A percentile compares a stretch with the other conserved stretches of the same genome.
These are phyloP conservation scores for Phainopepla nitens DNA, from an alignment of 2,113 vertebrate species.

Conservation along the genomic window DNA sequence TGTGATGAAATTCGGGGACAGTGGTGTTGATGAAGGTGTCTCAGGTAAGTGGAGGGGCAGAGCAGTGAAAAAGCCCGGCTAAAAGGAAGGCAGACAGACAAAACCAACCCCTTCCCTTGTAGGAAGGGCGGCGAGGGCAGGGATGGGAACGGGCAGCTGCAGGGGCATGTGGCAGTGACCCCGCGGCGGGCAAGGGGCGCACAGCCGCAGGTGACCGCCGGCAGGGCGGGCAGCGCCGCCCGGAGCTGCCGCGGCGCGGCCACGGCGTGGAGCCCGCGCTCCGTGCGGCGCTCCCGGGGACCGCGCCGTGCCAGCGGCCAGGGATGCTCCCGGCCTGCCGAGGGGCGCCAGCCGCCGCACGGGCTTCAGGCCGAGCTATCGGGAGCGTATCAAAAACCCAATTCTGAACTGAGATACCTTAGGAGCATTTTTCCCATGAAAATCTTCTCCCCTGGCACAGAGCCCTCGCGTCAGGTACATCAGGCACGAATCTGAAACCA, in stretches of 20 bases:
- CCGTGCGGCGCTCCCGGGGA: background rate
- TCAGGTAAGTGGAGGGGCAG: background rate
- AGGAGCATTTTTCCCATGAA: background rate
- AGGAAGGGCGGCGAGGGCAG: background rate
- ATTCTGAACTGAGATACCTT: background rate
- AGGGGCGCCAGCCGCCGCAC: background rate
- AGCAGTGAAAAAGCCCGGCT: background rate
- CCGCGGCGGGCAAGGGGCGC: fast-evolving
- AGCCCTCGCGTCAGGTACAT: too few species aligned
- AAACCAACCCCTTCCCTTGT: background rate
- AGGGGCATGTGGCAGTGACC: background rate
- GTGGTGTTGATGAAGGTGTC: fast-evolving
- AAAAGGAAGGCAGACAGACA: background rate
- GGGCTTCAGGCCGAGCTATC: background rate
- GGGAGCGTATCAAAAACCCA: background rate
- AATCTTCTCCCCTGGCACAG: background rate
- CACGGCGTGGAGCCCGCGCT: constrained; percentile 41
- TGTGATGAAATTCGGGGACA: background rate
- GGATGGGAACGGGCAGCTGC: background rate
- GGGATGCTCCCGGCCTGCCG: background rate
- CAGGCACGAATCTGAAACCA: background rate
- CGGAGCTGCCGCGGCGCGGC: background rate
- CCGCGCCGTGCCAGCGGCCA: background rate
- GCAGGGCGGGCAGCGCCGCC: background rate
- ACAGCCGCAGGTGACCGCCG: background rate